Evolutionary conservation across 2,797 vertebrate species (phyloP).

Genomic region (Holocentrus rufus): DNA sequence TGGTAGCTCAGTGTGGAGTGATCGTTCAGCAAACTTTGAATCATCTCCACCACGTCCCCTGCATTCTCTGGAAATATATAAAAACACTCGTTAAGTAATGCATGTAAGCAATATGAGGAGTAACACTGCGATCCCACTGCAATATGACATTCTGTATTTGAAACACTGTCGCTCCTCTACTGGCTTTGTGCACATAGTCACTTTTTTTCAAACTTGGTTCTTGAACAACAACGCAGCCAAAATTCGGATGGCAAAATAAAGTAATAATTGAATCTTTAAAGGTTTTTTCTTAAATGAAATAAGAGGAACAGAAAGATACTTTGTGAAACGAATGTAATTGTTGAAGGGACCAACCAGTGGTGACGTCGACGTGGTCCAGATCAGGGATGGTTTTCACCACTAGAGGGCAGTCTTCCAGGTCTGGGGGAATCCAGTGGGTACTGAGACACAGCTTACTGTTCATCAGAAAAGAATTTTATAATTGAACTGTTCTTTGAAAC

Average conservation of each 20-base stretch:
- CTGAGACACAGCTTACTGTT: constrained; percentile 71
- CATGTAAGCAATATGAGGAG: not conserved
- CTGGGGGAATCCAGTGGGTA: constrained; percentile 72
- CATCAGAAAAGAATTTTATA: not conserved
- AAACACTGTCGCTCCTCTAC: too few relatives aligned
- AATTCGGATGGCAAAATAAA: not conserved
- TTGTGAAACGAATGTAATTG: not conserved
- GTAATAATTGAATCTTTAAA: too few relatives aligned
- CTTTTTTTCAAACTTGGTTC: not conserved
- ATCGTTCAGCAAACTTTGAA: constrained; percentile 79
- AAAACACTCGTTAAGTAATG: not conserved
- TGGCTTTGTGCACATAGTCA: too few relatives aligned
- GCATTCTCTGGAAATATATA: constrained; percentile 81
- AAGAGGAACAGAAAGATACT: not conserved
- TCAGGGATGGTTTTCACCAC: constrained; percentile 78
- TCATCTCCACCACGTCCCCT: constrained; percentile 81
- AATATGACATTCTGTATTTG: not conserved
- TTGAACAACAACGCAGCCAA: not conserved
- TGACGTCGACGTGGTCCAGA: constrained; percentile 74
- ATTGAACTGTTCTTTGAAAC: not conserved
- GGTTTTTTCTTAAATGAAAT: too few relatives aligned
- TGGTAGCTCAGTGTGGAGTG: constrained; percentile 62
- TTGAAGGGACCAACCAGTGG: constrained; percentile 66
- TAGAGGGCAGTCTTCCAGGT: constrained; percentile 67
- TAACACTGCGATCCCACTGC: not conserved